Conservation (phyloP, 2,888 invertebrate species). For the Cerceris rybyensis region DNA sequence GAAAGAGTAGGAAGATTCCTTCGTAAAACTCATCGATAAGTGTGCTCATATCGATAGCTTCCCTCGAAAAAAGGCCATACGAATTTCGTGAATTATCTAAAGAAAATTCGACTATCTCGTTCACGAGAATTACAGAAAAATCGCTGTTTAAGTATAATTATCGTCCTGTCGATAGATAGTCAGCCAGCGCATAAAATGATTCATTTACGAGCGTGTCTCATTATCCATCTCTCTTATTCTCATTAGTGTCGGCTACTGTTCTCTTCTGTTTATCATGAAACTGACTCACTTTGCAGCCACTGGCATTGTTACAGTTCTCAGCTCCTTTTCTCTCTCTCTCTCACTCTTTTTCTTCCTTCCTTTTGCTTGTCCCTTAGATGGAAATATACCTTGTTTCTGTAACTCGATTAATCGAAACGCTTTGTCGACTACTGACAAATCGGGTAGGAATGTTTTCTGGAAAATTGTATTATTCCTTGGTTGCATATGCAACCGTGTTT, state of each 20-base stretch:
- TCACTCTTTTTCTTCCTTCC: neutral
- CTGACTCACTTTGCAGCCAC: slow-evolving; percentile 67
- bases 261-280: slow-evolving; percentile 68
- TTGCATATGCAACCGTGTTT: slow-evolving; percentile 5
- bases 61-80: no score
- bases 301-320: slow-evolving; percentile 47
- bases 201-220: slow-evolving; percentile 60
- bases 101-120: neutral
- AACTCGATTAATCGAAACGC: slow-evolving; percentile 34
- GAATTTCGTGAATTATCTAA: no score
- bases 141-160: slow-evolving; percentile 20
- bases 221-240: slow-evolving; percentile 44
- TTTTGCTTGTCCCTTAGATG: slow-evolving; percentile 23
- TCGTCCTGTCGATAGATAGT: slow-evolving; percentile 34
- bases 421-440: slow-evolving; percentile 38
- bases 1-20: no score
- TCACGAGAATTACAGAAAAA: slow-evolving; percentile 8
- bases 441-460: slow-evolving; percentile 17
- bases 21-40: no score
- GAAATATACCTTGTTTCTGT: slow-evolving; percentile 14
- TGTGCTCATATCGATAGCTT: no score
- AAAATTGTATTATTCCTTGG: neutral
- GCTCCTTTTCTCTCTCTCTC: neutral
- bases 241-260: slow-evolving; percentile 54
- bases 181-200: slow-evolving; percentile 46